Percentiles rank a stretch among this genome's conserved stretches.
phyloP scores from a whole-genome alignment of 2,797 vertebrate genomes.

The Aselliscus stoliczkanus region DNA sequence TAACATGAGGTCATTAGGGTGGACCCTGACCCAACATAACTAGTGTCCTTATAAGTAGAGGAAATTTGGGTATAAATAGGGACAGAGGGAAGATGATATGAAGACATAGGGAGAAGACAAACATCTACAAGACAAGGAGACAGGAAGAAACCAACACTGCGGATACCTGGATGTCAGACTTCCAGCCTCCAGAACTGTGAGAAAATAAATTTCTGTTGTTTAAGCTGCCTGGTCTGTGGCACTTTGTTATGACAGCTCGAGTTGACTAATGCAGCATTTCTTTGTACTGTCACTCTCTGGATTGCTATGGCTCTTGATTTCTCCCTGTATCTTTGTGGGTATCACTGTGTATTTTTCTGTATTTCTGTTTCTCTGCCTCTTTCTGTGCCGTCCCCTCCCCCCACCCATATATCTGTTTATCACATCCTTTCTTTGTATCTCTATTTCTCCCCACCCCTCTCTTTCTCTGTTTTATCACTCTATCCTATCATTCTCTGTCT shows the following conservation, averaged over 20 bases:
- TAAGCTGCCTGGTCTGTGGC: fast-evolving
- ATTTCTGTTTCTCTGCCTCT: background rate
- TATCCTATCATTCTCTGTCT: background rate
- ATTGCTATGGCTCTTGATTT: background rate
- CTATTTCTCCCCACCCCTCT: fast-evolving
- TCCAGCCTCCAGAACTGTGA: background rate
- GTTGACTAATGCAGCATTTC: background rate
- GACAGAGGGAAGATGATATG: background rate
- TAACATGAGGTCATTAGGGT: background rate
- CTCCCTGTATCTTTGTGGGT: background rate
- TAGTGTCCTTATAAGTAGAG: background rate
- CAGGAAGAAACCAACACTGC: background rate
- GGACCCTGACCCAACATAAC: background rate
- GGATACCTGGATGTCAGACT: background rate
- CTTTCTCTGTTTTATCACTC: background rate
- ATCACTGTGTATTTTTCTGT: background rate
- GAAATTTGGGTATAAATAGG: background rate
- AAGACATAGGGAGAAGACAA: background rate
- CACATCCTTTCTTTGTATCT: background rate
- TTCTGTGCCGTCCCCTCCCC: background rate
- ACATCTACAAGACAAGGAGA: background rate
- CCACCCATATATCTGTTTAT: background rate
- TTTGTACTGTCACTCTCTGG: background rate
- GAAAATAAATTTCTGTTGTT: background rate
- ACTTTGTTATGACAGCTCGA: background rate